These are phyloP conservation scores for Galbula dea DNA, from an alignment of 2,113 vertebrate species.

Conservation along the genomic window DNA sequence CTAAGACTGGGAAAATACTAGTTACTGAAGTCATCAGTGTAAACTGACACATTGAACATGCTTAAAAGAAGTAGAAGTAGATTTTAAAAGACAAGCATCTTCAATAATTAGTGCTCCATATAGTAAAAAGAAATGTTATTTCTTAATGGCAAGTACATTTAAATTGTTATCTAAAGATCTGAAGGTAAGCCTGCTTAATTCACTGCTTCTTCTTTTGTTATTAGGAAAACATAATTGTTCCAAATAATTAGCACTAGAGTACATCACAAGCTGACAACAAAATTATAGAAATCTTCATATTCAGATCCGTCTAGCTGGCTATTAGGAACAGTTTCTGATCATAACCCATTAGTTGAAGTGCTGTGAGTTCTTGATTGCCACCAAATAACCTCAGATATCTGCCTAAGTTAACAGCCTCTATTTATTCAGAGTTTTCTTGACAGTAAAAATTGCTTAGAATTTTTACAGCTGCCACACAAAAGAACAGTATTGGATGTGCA, in stretches of 20 bases:
- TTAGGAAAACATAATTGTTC: constrained; percentile 86
- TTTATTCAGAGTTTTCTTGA: constrained; percentile 77
- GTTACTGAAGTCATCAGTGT: constrained; percentile 75
- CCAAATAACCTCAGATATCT: constrained; percentile 77
- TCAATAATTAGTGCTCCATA: constrained; percentile 75
- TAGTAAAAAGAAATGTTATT: constrained; percentile 73
- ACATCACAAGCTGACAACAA: constrained; percentile 86
- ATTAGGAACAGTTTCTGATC: constrained; percentile 83
- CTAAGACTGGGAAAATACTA: constrained; percentile 77
- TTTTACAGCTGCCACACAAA: constrained; percentile 80
- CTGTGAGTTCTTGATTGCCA: constrained; percentile 79
- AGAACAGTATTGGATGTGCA: constrained; percentile 56
- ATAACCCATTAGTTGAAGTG: constrained; percentile 81
- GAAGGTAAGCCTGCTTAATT: constrained; percentile 83
- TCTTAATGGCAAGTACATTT: constrained; percentile 80
- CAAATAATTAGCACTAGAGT: constrained; percentile 84
- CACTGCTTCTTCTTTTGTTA: constrained; percentile 82
- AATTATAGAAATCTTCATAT: constrained; percentile 86
- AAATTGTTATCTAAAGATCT: constrained; percentile 78
- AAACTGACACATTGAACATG: constrained; percentile 73
- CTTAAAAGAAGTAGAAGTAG: constrained; percentile 65
- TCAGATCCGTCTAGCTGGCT: constrained; percentile 80
- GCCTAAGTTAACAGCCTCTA: constrained; percentile 77
- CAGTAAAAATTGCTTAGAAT: constrained; percentile 75
- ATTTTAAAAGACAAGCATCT: constrained; percentile 77